These are phyloP conservation scores for Rhaphigaster nebulosa DNA, from an alignment of 2,888 invertebrate species.

Conservation along the genomic window DNA sequence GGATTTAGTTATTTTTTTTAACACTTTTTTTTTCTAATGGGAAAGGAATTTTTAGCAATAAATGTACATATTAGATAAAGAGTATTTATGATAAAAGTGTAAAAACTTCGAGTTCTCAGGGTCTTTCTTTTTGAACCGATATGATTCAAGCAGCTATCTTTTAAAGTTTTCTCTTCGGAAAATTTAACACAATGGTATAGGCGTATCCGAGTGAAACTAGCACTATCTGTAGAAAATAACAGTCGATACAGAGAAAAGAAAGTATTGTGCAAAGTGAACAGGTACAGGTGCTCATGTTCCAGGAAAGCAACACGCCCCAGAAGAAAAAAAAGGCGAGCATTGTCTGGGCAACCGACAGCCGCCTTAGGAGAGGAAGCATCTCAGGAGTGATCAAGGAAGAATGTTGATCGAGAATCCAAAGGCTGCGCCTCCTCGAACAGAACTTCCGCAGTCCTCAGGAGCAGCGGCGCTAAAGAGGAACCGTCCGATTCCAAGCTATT, in stretches of 20 bases:
- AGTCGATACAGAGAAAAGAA: neutral
- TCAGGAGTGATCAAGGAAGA: neutral
- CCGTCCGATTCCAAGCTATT: too few relatives aligned
- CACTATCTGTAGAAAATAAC: neutral
- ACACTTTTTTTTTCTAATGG: too few relatives aligned
- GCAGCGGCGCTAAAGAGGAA: neutral
- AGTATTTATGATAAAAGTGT: too few relatives aligned
- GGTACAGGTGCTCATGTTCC: neutral
- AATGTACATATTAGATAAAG: too few relatives aligned
- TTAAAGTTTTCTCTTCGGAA: constrained; percentile 8
- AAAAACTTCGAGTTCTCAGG: neutral
- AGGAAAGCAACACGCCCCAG: neutral
- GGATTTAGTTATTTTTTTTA: neutral
- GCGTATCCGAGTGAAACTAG: neutral
- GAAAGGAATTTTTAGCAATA: too few relatives aligned
- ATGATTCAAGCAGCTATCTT: neutral
- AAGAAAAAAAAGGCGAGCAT: neutral
- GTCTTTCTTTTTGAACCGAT: neutral
- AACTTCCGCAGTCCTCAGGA: neutral
- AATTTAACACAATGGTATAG: neutral
- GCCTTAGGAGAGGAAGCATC: neutral
- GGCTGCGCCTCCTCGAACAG: neutral
- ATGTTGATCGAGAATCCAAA: neutral
- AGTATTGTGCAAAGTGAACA: constrained; percentile 12
- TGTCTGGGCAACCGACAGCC: neutral